Percentiles rank a stretch among this genome's conserved stretches.
phyloP scores from a whole-genome alignment of 2,797 vertebrate genomes.

The Danio tinwini region DNA sequence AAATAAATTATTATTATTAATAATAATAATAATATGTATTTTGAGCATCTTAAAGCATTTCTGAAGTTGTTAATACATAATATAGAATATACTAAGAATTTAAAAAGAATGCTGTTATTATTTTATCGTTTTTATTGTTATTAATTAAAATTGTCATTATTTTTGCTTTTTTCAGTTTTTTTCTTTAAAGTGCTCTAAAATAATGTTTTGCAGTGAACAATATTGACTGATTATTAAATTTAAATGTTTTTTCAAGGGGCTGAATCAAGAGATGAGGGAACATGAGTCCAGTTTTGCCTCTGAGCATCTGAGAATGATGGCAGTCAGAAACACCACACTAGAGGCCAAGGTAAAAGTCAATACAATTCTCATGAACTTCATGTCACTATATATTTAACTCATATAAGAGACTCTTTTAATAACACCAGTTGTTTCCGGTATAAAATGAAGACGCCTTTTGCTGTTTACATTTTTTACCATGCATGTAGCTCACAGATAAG shows the following conservation, averaged over 20 bases:
- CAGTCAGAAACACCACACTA: constrained; percentile 85
- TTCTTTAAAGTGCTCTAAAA: not conserved
- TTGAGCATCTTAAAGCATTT: too few species aligned
- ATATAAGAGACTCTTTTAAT: not conserved
- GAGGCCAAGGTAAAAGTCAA: constrained; percentile 86
- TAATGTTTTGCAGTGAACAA: not conserved
- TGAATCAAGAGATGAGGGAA: constrained; percentile 93
- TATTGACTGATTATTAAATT: too few species aligned
- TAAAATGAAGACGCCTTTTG: constrained; percentile 23
- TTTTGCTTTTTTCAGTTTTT: constrained; percentile 30
- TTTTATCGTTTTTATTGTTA: not conserved
- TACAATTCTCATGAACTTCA: not conserved
- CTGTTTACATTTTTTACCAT: constrained; percentile 5
- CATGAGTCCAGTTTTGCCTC: constrained; percentile 90
- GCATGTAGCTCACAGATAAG: not conserved
- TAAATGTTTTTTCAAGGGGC: constrained; percentile 79
- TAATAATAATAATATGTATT: too few species aligned
- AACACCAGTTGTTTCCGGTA: constrained; percentile 8
- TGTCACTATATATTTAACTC: not conserved
- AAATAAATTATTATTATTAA: too few species aligned
- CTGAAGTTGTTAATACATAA: too few species aligned
- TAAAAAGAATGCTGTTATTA: not conserved
- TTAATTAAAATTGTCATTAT: too few species aligned
- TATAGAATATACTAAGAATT: not conserved
- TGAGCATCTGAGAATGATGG: constrained; percentile 92